These are phyloP conservation scores for Macrosiphum euphorbiae DNA, from an alignment of 2,888 invertebrate species.

Conservation along the genomic window DNA sequence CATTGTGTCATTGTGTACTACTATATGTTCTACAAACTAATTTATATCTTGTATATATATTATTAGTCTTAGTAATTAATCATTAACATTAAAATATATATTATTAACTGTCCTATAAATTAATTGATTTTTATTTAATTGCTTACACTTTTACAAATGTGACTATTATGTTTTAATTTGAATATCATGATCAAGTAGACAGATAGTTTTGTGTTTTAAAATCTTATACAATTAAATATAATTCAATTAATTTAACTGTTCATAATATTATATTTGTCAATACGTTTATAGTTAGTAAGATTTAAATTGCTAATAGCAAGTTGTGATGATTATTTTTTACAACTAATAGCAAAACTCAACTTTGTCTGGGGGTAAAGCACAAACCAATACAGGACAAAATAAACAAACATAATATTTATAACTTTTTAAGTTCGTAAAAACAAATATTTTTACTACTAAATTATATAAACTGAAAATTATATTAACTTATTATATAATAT, in stretches of 20 bases:
- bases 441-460: neutral
- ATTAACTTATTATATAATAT: neutral
- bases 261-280: neutral
- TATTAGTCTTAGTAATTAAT: neutral
- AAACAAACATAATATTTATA: neutral
- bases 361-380: neutral
- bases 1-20: neutral
- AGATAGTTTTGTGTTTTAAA: neutral
- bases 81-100: neutral
- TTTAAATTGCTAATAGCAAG: neutral
- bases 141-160: neutral
- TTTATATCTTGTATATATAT: neutral
- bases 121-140: conserved; percentile 2
- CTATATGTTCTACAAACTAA: neutral
- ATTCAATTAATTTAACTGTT: neutral
- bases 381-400: neutral
- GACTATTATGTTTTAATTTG: neutral
- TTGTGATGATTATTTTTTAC: neutral
- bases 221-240: neutral
- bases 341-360: neutral
- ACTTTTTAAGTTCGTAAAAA: neutral
- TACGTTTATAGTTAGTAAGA: neutral
- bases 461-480: neutral
- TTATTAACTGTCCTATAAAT: neutral
- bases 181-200: neutral